phyloP scores from a whole-genome alignment of 2,113 vertebrate species.

The Microcebus griseorufus region DNA sequence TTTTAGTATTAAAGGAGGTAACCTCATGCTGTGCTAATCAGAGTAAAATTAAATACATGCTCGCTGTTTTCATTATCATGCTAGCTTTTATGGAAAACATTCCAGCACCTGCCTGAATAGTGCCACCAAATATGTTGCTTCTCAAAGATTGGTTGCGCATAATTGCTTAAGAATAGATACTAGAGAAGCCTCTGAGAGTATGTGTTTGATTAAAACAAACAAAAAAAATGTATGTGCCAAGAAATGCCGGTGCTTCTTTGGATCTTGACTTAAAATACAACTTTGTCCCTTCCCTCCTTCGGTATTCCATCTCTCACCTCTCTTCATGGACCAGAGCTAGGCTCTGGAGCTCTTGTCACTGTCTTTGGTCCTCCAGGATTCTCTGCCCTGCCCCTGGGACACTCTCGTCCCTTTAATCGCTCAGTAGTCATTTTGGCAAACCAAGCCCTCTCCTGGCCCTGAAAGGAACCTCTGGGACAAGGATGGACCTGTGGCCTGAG shows the following conservation, averaged over 20 bases:
- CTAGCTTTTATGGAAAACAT: neutral
- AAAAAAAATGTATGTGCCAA: neutral
- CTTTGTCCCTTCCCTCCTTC: neutral
- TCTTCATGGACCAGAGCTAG: neutral
- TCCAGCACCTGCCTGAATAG: neutral
- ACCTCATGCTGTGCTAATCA: neutral
- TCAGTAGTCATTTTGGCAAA: neutral
- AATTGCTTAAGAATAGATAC: neutral
- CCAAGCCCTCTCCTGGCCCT: neutral
- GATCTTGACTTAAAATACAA: neutral
- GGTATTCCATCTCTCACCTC: neutral
- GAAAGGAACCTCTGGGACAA: neutral
- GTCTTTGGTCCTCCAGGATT: neutral
- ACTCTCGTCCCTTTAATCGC: neutral
- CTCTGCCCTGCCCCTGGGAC: neutral
- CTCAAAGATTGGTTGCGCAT: neutral
- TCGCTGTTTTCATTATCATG: neutral
- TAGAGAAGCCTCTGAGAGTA: neutral
- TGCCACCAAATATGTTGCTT: neutral
- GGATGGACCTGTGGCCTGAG: rapidly evolving
- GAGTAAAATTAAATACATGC: neutral
- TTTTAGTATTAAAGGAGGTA: neutral
- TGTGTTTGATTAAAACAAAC: neutral
- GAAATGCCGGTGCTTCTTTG: neutral
- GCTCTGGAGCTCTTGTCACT: neutral